Base-by-base conservation (phyloP, 2,113 vertebrate species). In the Salvelinus alpinus region DNA sequence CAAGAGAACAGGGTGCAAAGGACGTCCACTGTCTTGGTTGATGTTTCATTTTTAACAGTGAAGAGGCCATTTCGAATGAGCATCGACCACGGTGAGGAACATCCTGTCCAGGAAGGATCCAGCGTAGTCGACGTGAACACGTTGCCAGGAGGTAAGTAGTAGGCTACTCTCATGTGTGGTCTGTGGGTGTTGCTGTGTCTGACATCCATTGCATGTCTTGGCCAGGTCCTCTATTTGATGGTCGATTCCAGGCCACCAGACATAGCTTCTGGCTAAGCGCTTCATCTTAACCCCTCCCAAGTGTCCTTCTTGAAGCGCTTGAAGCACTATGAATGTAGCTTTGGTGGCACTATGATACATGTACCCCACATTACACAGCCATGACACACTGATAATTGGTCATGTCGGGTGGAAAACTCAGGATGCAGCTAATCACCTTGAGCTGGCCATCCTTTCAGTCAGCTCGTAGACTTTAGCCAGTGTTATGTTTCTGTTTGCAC, bases 11-110 rank as follows among this genome's bases (percentile, higher is more conserved):
- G 34, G 4, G 16, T 70, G 12, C 20, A n/a, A 22, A 74, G 54
- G 1, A 74, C 0, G 25, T 70, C 24, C 25, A 71, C 44, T 24
- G 73, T 80, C 22, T 71, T 71, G 29, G 66, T 8, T 38, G 69
- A 5, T 27, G 27, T 72, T 2, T 57, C 48, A 20, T 64, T 14
- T 68, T 76, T 76, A 27, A 72, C 47, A n/a, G 59, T 47, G 25
- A 69, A 72, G 14, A 80, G 74, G 74, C 76, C 76, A 78, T 57
- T 81, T 80, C n/a, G 76, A 80, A 38, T 75, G 69, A 0, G 72
- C 54, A 57, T 81, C 73, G 8, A 78, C 64, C 16, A 27, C 78
- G 1, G 75, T 5, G 3, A 80, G 66, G 60, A 80, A 84, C 64
- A 78, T 80, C 27, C 5, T 5, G 14, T 81, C 75, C 51, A 75